Evolutionary conservation across 2,888 invertebrate species (phyloP), one percentile per base, ranked within the genome.

Genomic region (Zaprionus obscuricornis): DNA sequence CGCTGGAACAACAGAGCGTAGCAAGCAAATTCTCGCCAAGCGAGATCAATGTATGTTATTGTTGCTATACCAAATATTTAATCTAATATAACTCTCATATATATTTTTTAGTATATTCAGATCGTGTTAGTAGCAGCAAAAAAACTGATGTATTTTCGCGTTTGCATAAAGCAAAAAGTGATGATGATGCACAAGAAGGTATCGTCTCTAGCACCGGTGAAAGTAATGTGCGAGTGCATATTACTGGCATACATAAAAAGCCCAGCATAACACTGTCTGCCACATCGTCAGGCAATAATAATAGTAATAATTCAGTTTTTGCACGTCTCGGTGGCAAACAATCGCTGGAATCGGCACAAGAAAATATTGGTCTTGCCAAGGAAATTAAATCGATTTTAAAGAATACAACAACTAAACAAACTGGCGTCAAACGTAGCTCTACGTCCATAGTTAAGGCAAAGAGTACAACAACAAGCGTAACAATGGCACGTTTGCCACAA

Each of bases 1-100:
- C 0, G 82, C 89, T 3, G 92, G 92, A 0, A 91, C 90, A 4
- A 92, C 92, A 1, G 90, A 90, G 26, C 89, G 91, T 42, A 92
- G 92, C 67, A 91, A 91, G 66, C 89, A 91, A 66, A 90, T 92
- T 26, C 58, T 90, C 14, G 90, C 89, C 4, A 90, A 90, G 58
- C 84, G 89, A 26, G 90, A 89, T 4, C 77, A 87, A 58, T 69
- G 90, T 90, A 82, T 71, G 88, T 45, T n/a, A n/a, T 6, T 5
- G 8, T 11, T 2, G 22, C 10, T 16, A 8, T n/a, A 11, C n/a
- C n/a, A 11, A 26, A 17, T 11, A 0, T 4, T 1, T 2, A 0
- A 2, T 14, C 2, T 2, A 1, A 3, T 13, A 1, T 18, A 2
- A 8, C 6, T 1, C 8, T 3, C 8, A 11, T 27, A 1, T 17